Base-by-base conservation (phyloP, 2,888 invertebrate species). In the Teinopalpus imperialis region DNA sequence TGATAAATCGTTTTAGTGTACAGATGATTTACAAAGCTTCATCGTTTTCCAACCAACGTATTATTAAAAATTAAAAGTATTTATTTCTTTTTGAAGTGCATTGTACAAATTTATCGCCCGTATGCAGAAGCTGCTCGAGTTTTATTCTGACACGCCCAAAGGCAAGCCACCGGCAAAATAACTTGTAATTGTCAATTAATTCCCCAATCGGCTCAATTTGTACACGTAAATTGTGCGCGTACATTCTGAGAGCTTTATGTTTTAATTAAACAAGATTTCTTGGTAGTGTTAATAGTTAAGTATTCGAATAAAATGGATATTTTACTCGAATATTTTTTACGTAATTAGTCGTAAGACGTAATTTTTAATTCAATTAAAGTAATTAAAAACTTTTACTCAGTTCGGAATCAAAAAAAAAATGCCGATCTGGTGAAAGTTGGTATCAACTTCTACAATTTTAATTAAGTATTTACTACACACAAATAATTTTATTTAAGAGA, bases 111-210 rank as follows among this genome's bases (percentile, higher is more conserved):
- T 43, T 43, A 43, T 43, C 36, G 14, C 30, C 2, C 4, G 9
- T 23, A 29, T 20, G 36, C 24, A 37, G 37, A 31, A 44, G 31
- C 37, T 44, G 5, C 5, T 6, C n/a, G 14, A n/a, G 10, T 26
- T 23, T 35, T 29, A 36, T 37, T 30, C 23, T 9, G 36, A 44
- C 24, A 37, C 43, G 37, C 37, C 37, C 20, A 14, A 24, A 13
- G 31, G 16, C 31, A 23, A 10, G 16, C 24, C 16, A 18, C 31
- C 24, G 36, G 30, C 29, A 6, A 31, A 44, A 44, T 20, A 32
- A 37, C 37, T 31, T 31, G 20, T 37, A 32, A 37, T 44, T 37
- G 24, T 31, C 37, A 44, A 37, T 39, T 26, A 37, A 32, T 32
- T 37, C 8, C 9, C 12, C 36, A 31, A 37, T 30, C 31, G 26